Conservation (phyloP, 2,113 vertebrate species). For the Pangasianodon gigas region DNA sequence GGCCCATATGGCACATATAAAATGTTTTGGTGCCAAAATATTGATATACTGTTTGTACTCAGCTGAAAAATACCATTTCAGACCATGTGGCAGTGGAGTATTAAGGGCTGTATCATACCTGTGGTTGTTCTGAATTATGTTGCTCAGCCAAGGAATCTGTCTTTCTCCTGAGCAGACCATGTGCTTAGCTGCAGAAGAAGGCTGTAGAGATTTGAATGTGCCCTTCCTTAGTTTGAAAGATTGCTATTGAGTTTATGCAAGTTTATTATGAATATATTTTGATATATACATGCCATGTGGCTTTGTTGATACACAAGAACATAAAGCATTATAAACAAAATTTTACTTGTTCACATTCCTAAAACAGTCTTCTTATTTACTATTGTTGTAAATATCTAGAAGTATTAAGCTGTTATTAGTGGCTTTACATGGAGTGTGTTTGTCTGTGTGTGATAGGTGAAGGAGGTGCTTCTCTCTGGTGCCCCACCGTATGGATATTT, state of each 20-base stretch:
- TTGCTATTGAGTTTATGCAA: background rate
- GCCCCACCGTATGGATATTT: conserved; percentile 10
- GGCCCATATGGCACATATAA: background rate
- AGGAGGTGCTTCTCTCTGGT: conserved; percentile 16
- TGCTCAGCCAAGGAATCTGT: conserved; percentile 15
- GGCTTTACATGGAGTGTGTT: conserved; percentile 51
- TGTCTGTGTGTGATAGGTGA: background rate
- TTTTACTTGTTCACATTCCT: background rate
- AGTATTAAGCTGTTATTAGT: conserved; percentile 64
- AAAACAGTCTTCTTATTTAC: conserved; percentile 56
- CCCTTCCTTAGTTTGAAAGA: background rate
- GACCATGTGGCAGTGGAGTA: background rate
- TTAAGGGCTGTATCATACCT: background rate
- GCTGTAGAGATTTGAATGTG: background rate
- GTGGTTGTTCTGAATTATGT: conserved; percentile 12
- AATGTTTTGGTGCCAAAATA: background rate
- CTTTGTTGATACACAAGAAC: background rate
- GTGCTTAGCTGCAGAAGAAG: background rate
- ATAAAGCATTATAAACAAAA: background rate
- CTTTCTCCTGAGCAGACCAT: background rate
- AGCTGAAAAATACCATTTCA: background rate
- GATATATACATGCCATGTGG: background rate
- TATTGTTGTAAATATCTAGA: conserved; percentile 57
- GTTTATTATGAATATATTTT: background rate
- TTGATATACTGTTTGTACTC: background rate